Base-by-base conservation (phyloP, 30 jellyfish, hydroid and myxozoan species). In the Turritopsis rubra region DNA sequence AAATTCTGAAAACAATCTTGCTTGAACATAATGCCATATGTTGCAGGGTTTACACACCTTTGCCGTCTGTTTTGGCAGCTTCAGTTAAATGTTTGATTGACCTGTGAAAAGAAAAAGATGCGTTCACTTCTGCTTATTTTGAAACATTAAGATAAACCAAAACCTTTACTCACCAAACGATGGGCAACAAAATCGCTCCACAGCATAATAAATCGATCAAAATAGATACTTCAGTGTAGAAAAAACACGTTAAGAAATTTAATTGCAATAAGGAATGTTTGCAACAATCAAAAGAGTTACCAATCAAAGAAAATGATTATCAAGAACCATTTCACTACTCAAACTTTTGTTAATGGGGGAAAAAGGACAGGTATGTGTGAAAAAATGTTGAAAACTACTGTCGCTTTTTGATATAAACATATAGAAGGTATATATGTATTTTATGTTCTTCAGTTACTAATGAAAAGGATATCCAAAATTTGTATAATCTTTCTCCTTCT, bases 41-140 rank as follows among this genome's bases (percentile, higher is more conserved):
- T n/a, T n/a, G n/a, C n/a, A n/a, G n/a, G n/a, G n/a, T n/a, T n/a
- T n/a, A 1, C 84, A 3, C 31, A 94, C 99, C 99, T 89, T 94
- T 94, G 24, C 99, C 99, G 75, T 94, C 99, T 0, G 99, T 94
- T 83, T 94, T 94, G 20, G 99, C 96, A 17, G 99, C 99, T 79
- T 89, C 99, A 75, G 91, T 91, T 29, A 94, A 86, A 76, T 94
- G 99, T 18, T 93, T 71, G 52, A 94, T 94, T 8, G 99, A 94
- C 99, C 99, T 94, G 75, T 16, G 23, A 19, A 4, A 75, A 52
- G 81, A 80, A 82, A 65, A 18, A 18, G 21, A 0, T 0, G 73
- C 22, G 21, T 60, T 60, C 72, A 54, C 72, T 54, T 41, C 60
- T 41, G 60, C 13, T 41, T 41, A 3, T 41, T 5, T 3, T 5